A percentile compares a stretch with the other conserved stretches of the same genome.
phyloP scores from a whole-genome alignment of 2,113 vertebrate species.

The Ivindomyrus marchei region DNA sequence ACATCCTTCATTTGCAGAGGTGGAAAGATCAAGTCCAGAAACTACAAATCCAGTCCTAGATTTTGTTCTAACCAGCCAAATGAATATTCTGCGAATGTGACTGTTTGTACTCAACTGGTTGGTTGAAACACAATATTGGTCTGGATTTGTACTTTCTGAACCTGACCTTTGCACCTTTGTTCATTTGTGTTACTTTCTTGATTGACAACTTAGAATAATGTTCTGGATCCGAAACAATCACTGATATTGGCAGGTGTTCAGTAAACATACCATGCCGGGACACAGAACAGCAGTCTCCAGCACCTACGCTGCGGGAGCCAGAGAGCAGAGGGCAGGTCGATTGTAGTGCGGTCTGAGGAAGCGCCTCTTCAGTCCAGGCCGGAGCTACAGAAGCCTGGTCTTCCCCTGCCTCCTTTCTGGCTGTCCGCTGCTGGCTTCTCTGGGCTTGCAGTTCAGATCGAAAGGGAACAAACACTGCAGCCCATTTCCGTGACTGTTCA shows the following conservation, averaged over 20 bases:
- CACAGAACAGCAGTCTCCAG: background rate
- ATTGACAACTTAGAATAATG: background rate
- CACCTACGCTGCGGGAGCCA: background rate
- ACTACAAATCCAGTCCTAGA: background rate
- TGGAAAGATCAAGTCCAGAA: background rate
- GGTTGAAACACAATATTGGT: background rate
- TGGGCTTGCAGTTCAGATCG: background rate
- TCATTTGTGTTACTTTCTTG: background rate
- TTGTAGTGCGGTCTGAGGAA: background rate
- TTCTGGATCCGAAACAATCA: background rate
- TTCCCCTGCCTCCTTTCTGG: background rate
- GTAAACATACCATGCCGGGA: too few relatives aligned
- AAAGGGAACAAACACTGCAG: background rate
- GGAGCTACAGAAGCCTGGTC: background rate
- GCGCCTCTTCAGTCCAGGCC: background rate
- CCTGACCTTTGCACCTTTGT: background rate
- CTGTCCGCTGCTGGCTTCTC: background rate
- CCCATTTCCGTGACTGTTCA: background rate
- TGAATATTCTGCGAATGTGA: background rate
- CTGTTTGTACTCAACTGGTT: background rate
- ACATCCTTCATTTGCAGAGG: background rate
- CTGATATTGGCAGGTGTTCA: background rate
- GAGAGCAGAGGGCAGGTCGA: background rate
- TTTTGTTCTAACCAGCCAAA: background rate
- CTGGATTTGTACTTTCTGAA: background rate